Evolutionary conservation across 1,140 invertebrate species (phyloP), one percentile per base, ranked within the genome.

Genomic region (Gryllus bimaculatus): DNA sequence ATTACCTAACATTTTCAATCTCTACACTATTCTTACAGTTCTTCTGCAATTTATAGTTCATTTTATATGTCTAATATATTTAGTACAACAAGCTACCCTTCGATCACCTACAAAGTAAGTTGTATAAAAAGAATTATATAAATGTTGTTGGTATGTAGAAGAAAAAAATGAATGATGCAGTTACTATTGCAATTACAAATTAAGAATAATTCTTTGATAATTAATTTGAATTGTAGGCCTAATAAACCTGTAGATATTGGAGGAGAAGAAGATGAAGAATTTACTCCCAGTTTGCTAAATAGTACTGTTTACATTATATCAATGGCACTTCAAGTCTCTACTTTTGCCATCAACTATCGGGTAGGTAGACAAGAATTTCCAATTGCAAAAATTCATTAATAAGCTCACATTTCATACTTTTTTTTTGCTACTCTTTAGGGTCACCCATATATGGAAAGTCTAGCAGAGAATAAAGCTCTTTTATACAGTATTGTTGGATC

Each of bases 281-380:
- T 99, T 86, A 91, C 95, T 85, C 95, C 97, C 49, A 97, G 94
- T 86, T 89, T 99, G 75, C 88, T 99, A 10, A 99, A 99, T 85
- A 98, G 96, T 82, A 98, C 97, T 39, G 97, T 99, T 8, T 99
- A 99, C 85, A 95, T 99, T 76, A 97, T 99, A 82, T 98, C 97
- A 10, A 94, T 99, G 91, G 92, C 96, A 10, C 87, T 99, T 78
- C 98, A 99, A 90, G 92, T 99, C 80, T 95, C 96, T 10, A 99
- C 98, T 73, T 99, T 99, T 88, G 96, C 96, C 79, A 96, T 99
- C 74, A 99, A 99, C 88, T 99, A 99, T 86, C 93, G 96, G 89
- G 97, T 98, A 89, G 87, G 87, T 87, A 76, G n/a, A 66, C 54
- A 66, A 39, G 26, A 80, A 66, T 66, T 18, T 66, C 18, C 18